phyloP scores from a whole-genome alignment of 2,888 invertebrate species.

The Acanthosoma haemorrhoidale region DNA sequence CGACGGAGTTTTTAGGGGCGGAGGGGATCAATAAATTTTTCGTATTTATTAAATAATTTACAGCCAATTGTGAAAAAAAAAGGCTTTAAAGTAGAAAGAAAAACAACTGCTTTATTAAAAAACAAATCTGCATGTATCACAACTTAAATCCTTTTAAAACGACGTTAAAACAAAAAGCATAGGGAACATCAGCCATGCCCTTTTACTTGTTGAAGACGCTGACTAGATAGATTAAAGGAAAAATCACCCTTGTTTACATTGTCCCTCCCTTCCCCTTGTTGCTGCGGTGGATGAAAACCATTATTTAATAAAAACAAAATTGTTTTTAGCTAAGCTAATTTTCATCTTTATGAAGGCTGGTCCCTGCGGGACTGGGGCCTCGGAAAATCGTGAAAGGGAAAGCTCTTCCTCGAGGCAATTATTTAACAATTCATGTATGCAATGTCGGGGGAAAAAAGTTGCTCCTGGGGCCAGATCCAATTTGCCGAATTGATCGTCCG shows the following conservation, averaged over 20 bases:
- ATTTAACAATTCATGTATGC: constrained; percentile 26
- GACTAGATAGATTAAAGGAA: background rate
- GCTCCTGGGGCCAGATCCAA: constrained; percentile 9
- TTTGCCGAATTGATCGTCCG: constrained; percentile 17
- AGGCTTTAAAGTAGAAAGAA: too few relatives aligned
- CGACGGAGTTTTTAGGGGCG: too few relatives aligned
- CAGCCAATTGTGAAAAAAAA: too few relatives aligned
- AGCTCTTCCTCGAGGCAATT: constrained; percentile 3
- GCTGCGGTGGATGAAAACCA: constrained; percentile 9
- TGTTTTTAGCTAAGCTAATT: constrained; percentile 14
- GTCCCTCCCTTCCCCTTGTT: background rate
- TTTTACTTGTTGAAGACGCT: background rate
- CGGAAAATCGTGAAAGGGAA: background rate
- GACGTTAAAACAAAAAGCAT: background rate
- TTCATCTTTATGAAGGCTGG: background rate
- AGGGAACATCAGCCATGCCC: too few relatives aligned
- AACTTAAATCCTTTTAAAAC: too few relatives aligned
- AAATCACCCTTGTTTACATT: too few relatives aligned
- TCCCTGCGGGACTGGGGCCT: background rate
- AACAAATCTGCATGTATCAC: too few relatives aligned
- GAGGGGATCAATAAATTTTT: too few relatives aligned
- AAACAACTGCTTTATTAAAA: too few relatives aligned
- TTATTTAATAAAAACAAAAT: constrained; percentile 14
- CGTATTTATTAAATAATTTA: too few relatives aligned
- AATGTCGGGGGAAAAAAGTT: constrained; percentile 15